phyloP scores from a whole-genome alignment of 2,797 vertebrate species.

The Semotilus atromaculatus region DNA sequence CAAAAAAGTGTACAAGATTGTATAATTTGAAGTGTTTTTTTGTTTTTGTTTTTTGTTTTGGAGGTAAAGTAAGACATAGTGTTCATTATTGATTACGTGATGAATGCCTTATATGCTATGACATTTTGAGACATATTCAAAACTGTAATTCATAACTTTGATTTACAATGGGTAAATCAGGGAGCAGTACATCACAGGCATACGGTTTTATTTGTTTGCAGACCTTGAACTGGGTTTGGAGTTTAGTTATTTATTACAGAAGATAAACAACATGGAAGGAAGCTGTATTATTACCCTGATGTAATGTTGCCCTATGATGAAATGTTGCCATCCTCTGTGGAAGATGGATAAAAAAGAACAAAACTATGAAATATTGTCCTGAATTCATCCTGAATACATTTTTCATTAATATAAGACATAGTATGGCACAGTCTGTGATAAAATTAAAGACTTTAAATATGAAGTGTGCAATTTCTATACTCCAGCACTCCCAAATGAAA shows the following conservation, averaged over 20 bases:
- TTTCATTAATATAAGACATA: not conserved
- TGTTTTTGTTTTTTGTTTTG: not conserved
- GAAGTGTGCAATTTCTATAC: not conserved
- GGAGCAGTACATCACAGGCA: slow-evolving; percentile 28
- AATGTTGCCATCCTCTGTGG: slow-evolving; percentile 21
- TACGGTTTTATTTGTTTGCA: slow-evolving; percentile 42
- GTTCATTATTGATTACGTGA: not conserved
- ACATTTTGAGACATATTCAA: not conserved
- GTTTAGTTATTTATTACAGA: slow-evolving; percentile 36
- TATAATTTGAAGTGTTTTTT: not conserved
- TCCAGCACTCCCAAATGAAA: not conserved
- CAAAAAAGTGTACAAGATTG: not conserved
- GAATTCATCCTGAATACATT: not conserved
- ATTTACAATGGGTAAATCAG: slow-evolving; percentile 14
- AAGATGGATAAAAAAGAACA: not conserved
- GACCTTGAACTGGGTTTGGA: slow-evolving; percentile 39
- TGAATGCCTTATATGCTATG: not conserved
- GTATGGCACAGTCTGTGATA: not conserved
- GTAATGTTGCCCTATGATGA: slow-evolving; percentile 42
- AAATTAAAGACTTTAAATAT: not conserved
- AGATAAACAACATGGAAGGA: slow-evolving; percentile 48
- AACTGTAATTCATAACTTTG: not conserved
- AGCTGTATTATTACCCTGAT: slow-evolving; percentile 48
- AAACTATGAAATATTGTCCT: not conserved
- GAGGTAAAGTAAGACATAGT: not conserved